Evolutionary conservation across 2,113 vertebrate species (phyloP).

Genomic region (Butorides virescens): DNA sequence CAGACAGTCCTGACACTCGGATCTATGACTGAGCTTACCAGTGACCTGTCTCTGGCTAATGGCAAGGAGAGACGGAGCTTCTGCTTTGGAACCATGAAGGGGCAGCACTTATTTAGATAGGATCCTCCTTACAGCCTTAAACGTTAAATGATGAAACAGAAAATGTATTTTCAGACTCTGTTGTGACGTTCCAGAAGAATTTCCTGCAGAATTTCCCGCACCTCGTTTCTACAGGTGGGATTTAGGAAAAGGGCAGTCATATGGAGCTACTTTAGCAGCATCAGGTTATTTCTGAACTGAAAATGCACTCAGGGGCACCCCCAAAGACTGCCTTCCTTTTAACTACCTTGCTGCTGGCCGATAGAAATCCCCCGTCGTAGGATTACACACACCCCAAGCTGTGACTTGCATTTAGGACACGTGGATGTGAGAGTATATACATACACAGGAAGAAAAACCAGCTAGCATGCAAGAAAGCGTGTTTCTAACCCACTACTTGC

Average conservation of each 20-base stretch:
- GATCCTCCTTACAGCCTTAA: slow-evolving; percentile 29
- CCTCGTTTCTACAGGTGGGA: neutral
- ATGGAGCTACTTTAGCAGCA: neutral
- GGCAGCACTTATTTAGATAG: neutral
- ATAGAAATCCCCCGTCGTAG: neutral
- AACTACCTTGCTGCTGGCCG: neutral
- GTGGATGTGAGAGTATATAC: neutral
- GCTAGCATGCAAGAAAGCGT: neutral
- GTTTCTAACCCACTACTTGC: neutral
- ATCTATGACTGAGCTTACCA: neutral
- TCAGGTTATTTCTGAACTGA: neutral
- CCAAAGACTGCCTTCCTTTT: neutral
- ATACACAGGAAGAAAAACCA: neutral
- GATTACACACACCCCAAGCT: neutral
- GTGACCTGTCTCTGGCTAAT: neutral
- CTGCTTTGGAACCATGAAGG: neutral
- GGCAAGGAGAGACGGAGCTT: neutral
- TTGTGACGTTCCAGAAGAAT: neutral
- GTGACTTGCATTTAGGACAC: neutral
- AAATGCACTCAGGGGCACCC: neutral
- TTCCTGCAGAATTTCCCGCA: neutral
- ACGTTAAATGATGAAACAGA: neutral
- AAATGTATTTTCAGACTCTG: neutral
- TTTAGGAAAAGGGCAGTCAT: neutral
- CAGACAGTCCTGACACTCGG: neutral